A percentile compares a stretch with the other conserved stretches of the same genome.
Evolutionary conservation across 2,888 invertebrate species (phyloP).

Genomic region (Crioceris asparagi): DNA sequence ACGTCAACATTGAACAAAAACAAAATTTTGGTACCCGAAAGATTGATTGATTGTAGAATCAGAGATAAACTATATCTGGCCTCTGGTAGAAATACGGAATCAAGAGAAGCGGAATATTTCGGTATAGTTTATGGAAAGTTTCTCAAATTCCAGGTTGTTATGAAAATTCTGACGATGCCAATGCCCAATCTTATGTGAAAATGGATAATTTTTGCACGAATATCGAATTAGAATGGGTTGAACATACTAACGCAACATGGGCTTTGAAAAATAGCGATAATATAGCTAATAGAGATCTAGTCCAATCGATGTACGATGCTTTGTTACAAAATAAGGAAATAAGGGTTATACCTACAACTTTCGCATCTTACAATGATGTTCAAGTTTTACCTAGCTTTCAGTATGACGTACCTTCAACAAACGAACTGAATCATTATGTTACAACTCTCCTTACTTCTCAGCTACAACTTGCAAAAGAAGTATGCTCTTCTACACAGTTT

Average conservation of each 20-base stretch:
- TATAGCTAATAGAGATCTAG: constrained; percentile 43
- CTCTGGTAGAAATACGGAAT: too few species aligned
- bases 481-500: constrained; percentile 48
- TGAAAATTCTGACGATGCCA: too few species aligned
- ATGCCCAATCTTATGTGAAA: constrained; percentile 10
- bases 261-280: constrained; percentile 45
- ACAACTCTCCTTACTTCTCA: constrained; percentile 43
- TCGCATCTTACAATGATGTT: constrained; percentile 32
- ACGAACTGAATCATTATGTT: constrained; percentile 45
- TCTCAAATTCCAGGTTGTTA: too few species aligned
- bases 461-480: constrained; percentile 42
- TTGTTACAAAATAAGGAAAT: constrained; percentile 44
- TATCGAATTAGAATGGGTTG: constrained; percentile 42
- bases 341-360: constrained; percentile 30
- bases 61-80: too few species aligned
- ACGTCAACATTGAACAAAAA: too few species aligned
- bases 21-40: too few species aligned
- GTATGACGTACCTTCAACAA: constrained; percentile 37
- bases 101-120: too few species aligned
- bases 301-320: constrained; percentile 43
- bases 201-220: constrained; percentile 25
- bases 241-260: constrained; percentile 49
- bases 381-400: constrained; percentile 44
- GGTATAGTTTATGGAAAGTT: too few species aligned
- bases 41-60: too few species aligned